Conservation (phyloP, 2,888 invertebrate species). For the Drosophila tripunctata region DNA sequence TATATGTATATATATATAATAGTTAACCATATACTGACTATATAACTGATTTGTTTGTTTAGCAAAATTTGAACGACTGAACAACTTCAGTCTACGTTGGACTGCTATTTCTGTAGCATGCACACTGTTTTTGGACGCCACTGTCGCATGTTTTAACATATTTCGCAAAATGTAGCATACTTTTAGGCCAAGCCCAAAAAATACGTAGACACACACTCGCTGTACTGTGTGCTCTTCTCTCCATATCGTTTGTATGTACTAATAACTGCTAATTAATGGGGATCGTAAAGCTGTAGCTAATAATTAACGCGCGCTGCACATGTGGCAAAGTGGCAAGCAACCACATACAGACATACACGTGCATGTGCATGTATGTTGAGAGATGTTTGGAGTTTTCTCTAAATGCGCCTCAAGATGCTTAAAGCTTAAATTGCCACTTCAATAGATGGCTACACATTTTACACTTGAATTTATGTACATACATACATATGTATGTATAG, state of each 20-base stretch:
- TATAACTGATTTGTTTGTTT: too few relatives aligned
- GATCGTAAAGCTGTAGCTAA: constrained; percentile 27
- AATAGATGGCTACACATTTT: background rate
- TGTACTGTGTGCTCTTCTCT: background rate
- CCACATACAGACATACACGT: too few relatives aligned
- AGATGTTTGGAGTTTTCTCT: constrained; percentile 6
- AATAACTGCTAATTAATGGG: constrained; percentile 45
- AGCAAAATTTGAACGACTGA: too few relatives aligned
- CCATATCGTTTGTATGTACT: background rate
- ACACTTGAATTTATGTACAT: background rate
- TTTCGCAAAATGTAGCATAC: constrained; percentile 33
- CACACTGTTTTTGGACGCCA: constrained; percentile 10
- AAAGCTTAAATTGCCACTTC: constrained; percentile 3
- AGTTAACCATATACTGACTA: too few relatives aligned
- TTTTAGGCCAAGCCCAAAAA: constrained; percentile 24
- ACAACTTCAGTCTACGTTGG: too few relatives aligned
- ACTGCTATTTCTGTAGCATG: background rate
- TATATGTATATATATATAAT: too few relatives aligned
- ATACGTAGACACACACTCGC: background rate
- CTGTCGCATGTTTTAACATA: constrained; percentile 11
- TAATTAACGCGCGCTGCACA: constrained; percentile 35
- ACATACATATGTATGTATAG: background rate
- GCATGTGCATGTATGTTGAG: too few relatives aligned
- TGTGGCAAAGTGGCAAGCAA: constrained; percentile 8
- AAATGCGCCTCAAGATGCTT: background rate